A percentile compares a stretch with the other conserved stretches of the same genome.
phyloP scores from a whole-genome alignment of 2,888 invertebrate genomes.

The Ctena decussata region DNA sequence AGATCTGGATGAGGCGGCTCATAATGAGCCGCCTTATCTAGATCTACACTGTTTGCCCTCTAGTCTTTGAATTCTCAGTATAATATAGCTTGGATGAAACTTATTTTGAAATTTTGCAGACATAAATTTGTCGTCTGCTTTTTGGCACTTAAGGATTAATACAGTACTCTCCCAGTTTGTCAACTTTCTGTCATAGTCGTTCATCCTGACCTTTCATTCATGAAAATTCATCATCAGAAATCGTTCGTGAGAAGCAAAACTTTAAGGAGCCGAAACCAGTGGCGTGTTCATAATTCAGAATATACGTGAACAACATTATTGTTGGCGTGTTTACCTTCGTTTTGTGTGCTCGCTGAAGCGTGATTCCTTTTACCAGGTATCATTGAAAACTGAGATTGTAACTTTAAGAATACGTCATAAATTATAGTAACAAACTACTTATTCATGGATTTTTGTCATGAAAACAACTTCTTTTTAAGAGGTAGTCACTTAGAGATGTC shows the following conservation, averaged over 20 bases:
- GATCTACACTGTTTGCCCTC: no score
- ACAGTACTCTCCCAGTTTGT: no score
- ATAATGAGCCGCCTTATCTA: no score
- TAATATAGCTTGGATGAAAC: no score
- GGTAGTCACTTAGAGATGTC: no score
- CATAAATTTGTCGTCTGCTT: no score
- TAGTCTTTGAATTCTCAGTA: no score
- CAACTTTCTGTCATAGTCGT: no score
- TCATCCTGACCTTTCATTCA: background rate
- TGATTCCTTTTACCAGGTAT: conserved; percentile 6
- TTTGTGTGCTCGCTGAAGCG: background rate
- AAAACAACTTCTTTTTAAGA: no score
- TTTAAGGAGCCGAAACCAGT: background rate
- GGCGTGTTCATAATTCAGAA: background rate
- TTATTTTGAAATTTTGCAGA: no score
- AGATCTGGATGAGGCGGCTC: no score
- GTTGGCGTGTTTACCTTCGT: background rate
- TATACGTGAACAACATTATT: conserved; percentile 5
- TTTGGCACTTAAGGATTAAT: no score
- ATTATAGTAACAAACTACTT: background rate
- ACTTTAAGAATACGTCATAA: conserved; percentile 1
- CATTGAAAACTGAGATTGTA: conserved; percentile 1
- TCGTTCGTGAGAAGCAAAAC: conserved; percentile 1
- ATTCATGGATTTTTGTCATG: background rate
- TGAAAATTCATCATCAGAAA: background rate